Conservation (phyloP, 2,113 vertebrate species). For the Lota lota region DNA sequence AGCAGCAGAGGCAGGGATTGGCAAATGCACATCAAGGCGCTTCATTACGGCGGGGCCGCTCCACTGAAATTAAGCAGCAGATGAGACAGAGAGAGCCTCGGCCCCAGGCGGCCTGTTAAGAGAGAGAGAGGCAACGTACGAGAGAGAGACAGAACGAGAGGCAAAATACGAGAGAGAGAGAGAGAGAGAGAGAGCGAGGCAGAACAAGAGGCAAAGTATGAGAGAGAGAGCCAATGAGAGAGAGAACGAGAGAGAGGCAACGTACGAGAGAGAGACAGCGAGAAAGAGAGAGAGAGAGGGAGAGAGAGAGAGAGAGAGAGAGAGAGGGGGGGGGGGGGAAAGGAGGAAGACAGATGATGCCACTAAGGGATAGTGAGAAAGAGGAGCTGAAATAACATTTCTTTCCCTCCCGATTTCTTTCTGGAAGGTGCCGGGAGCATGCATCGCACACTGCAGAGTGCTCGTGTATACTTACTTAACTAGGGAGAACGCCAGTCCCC, state of each 20-base stretch:
- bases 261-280: neutral
- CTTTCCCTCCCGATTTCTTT: neutral
- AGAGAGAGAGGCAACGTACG: constrained; percentile 7
- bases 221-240: neutral
- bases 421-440: constrained; percentile 53
- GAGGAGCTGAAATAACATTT: constrained; percentile 50
- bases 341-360: neutral
- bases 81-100: constrained; percentile 66
- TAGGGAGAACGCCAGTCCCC: constrained; percentile 56
- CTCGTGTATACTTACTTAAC: constrained; percentile 71
- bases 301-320: neutral
- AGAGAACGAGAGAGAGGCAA: too few species aligned
- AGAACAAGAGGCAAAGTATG: neutral
- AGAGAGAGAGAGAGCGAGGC: neutral
- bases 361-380: neutral
- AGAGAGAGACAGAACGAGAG: neutral
- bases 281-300: constrained; percentile 28
- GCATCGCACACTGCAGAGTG: constrained; percentile 41
- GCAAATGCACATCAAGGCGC: constrained; percentile 75
- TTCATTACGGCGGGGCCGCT: constrained; percentile 71
- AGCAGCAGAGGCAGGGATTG: constrained; percentile 68
- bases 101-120: constrained; percentile 65
- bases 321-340: neutral
- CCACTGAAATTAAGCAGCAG: constrained; percentile 74
- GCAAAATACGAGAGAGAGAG: neutral